Conservation (phyloP, 2,888 invertebrate species). For the Eustalomyia histrio region DNA sequence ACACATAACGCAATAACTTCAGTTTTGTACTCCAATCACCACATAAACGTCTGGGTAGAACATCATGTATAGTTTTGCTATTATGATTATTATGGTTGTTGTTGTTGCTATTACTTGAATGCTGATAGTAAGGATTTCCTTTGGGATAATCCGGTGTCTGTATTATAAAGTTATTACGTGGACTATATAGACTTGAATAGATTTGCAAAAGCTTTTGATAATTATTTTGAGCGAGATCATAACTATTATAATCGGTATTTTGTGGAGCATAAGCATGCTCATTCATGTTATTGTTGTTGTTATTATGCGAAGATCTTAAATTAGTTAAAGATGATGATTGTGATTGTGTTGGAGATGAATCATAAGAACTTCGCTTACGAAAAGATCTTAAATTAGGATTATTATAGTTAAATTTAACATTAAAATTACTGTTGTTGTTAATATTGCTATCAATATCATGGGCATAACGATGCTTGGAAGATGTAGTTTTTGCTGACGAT, state of each 20-base stretch:
- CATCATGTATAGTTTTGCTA: constrained; percentile 52
- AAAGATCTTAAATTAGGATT: constrained; percentile 61
- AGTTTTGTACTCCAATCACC: constrained; percentile 90
- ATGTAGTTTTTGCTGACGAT: constrained; percentile 66
- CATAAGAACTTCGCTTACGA: constrained; percentile 70
- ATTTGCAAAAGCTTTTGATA: constrained; percentile 72
- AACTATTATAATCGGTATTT: constrained; percentile 68
- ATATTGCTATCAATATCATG: constrained; percentile 49
- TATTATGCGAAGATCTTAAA: constrained; percentile 45
- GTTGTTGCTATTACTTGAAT: constrained; percentile 9
- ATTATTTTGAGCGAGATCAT: constrained; percentile 72
- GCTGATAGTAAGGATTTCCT: constrained; percentile 71
- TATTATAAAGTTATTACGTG: constrained; percentile 72
- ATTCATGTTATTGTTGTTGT: constrained; percentile 25
- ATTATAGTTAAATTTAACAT: constrained; percentile 49
- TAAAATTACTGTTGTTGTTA: constrained; percentile 11
- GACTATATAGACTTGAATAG: constrained; percentile 72
- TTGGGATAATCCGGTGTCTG: constrained; percentile 74
- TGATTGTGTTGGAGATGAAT: constrained; percentile 30
- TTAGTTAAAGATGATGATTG: constrained; percentile 50
- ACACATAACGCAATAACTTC: constrained; percentile 86
- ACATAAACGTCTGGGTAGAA: constrained; percentile 82
- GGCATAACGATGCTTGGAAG: constrained; percentile 41
- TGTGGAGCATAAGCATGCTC: constrained; percentile 62
- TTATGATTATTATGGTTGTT: constrained; percentile 29